phyloP scores from a whole-genome alignment of 2,113 vertebrate genomes.

The Scomber scombrus region DNA sequence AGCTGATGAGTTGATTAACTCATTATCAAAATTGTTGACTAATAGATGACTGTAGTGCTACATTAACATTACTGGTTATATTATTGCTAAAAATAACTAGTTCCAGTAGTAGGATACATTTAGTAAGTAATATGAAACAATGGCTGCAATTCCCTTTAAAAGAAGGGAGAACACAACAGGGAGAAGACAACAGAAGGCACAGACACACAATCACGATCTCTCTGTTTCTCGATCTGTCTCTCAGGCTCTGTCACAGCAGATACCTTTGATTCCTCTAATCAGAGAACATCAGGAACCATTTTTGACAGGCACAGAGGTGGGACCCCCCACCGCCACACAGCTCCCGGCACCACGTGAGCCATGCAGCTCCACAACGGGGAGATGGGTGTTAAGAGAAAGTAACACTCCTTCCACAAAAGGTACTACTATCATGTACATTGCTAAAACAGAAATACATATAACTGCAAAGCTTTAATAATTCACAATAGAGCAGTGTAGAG shows the following conservation, averaged over 20 bases:
- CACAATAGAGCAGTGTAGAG: not conserved
- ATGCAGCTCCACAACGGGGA: not conserved
- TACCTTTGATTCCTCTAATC: conserved; percentile 64
- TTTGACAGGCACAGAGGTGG: conserved; percentile 44
- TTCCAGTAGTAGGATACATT: not conserved
- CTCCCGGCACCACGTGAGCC: conserved; percentile 38
- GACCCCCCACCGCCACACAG: conserved; percentile 4
- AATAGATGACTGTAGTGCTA: not conserved
- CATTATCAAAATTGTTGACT: no score
- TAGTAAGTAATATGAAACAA: not conserved
- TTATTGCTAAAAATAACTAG: conserved; percentile 2
- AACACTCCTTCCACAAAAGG: not conserved
- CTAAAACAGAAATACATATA: not conserved
- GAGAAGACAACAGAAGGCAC: conserved; percentile 3
- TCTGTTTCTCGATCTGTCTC: not conserved
- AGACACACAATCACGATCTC: not conserved
- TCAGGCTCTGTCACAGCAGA: conserved; percentile 39
- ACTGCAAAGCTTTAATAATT: not conserved
- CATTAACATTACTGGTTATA: not conserved
- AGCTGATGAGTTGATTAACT: no score
- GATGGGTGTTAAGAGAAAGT: not conserved
- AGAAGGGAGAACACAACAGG: conserved; percentile 16
- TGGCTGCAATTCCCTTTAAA: conserved; percentile 24
- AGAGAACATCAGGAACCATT: conserved; percentile 51
- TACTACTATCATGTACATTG: not conserved